Percentiles rank a stretch among this genome's conserved stretches.
phyloP scores from a whole-genome alignment of 2,797 vertebrate species.

The Hoplostethus mediterraneus region DNA sequence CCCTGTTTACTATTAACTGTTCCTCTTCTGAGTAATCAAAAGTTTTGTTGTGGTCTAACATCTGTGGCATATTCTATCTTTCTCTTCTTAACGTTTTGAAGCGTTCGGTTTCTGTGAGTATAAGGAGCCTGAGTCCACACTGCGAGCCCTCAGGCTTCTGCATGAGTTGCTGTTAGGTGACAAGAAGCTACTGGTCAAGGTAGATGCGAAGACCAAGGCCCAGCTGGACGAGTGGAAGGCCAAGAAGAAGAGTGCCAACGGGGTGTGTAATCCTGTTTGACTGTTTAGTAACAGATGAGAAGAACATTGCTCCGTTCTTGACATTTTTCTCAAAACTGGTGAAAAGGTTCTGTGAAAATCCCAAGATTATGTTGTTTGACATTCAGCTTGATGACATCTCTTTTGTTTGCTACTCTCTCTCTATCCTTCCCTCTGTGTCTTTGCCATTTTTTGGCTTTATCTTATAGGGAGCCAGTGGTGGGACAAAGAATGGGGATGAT shows the following conservation, averaged over 20 bases:
- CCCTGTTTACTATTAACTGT: slow-evolving; percentile 1
- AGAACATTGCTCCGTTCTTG: not conserved
- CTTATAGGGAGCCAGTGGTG: slow-evolving; percentile 52
- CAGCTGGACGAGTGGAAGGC: slow-evolving; percentile 99
- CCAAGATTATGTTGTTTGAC: not conserved
- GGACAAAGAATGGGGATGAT: slow-evolving; percentile 78
- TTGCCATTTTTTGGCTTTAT: not conserved
- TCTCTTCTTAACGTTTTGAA: slow-evolving; percentile 55
- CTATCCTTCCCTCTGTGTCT: not conserved
- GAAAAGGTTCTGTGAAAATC: not conserved
- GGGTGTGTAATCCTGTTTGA: slow-evolving; percentile 82
- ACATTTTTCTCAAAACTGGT: not conserved
- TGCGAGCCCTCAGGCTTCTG: slow-evolving; percentile 94
- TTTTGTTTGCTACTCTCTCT: not conserved
- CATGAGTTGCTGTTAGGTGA: slow-evolving; percentile 97
- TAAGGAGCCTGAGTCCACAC: slow-evolving; percentile 97
- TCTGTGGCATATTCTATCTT: not conserved
- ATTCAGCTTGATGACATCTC: not conserved
- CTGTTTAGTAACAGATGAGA: not conserved
- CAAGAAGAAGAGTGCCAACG: slow-evolving; percentile 94
- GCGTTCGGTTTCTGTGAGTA: slow-evolving; percentile 99
- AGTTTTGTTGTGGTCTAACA: slow-evolving; percentile 1
- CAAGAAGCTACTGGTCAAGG: slow-evolving; percentile 98
- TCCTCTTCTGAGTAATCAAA: not conserved
- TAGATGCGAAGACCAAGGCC: slow-evolving; percentile 98